Evolutionary conservation across 2,113 vertebrate genomes (phyloP).

Genomic region (Istiophorus platypterus): DNA sequence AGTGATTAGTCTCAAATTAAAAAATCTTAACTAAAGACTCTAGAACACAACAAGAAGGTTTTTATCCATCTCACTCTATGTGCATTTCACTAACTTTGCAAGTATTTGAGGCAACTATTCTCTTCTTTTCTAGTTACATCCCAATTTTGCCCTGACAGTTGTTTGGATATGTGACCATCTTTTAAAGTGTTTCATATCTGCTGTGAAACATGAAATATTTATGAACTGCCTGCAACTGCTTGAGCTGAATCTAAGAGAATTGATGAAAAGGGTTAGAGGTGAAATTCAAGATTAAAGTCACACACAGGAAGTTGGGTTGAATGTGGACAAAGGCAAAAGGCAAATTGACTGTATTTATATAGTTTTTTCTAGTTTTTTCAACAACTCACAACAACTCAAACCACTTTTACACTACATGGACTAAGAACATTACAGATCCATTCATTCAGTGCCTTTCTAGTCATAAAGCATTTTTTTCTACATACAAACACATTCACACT

Average conservation of each 20-base stretch:
- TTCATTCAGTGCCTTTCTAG: too few relatives aligned
- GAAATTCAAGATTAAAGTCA: constrained; percentile 21
- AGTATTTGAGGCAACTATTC: background rate
- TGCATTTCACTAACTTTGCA: background rate
- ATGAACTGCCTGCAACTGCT: background rate
- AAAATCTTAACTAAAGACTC: background rate
- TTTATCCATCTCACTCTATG: background rate
- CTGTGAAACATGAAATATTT: background rate
- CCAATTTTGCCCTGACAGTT: background rate
- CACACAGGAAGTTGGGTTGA: background rate
- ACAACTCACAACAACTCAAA: too few relatives aligned
- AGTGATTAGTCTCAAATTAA: constrained; percentile 5
- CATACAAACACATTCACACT: too few relatives aligned
- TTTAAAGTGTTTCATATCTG: constrained; percentile 2
- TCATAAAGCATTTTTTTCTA: too few relatives aligned
- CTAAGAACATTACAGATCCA: too few relatives aligned
- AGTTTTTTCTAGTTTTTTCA: too few relatives aligned
- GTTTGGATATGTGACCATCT: background rate
- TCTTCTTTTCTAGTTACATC: background rate
- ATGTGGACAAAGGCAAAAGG: background rate
- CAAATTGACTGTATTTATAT: too few relatives aligned
- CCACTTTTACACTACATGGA: too few relatives aligned
- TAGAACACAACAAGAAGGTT: background rate
- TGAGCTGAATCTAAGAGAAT: background rate
- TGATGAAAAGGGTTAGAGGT: background rate